Base-by-base conservation (phyloP, 1,140 invertebrate genomes). In the Leguminivora glycinivorella region DNA sequence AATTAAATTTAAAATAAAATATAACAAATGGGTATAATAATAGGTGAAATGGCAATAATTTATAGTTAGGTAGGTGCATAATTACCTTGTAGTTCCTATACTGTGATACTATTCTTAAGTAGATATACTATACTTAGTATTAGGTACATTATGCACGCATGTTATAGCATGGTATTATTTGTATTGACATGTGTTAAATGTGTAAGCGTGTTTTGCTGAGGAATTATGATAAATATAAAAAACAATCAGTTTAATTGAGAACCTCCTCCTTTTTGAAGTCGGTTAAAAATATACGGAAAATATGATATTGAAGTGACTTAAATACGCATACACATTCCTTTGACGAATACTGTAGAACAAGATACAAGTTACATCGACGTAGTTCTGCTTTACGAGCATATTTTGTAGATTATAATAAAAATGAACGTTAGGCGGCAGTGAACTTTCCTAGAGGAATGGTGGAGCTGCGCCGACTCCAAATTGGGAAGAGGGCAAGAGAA, bases 291-390 rank as follows among this genome's bases (percentile, higher is more conserved):
- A n/a, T n/a, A 38, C 4, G 31, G 12, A 10, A 34, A 10, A 10
- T 10, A 10, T 10, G 12, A 34, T 34, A 1, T 34, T 1, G 7
- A 52, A 52, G 43, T 52, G 17, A 22, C 7, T 56, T 43, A 19
- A 68, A 69, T 73, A 77, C 56, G 67, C 75, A 77, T 69, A 60
- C 69, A 76, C 70, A 67, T 56, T 69, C 72, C 73, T 69, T 72
- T 74, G 67, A 73, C 80, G 79, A 82, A 78, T 78, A 75, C 58
- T 72, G 75, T 52, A 52, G 47, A 52, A 22, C 19, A 22, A 52
- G 17, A 22, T 22, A 63, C n/a, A 60, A 26, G 58, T 26, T 25
- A 25, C 58, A 63, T 25, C 58, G 25, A 25, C 40, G n/a, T 5
- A 43, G 4, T 12, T 25, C 5, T n/a, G 17, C n/a, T 5, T n/a